These are phyloP conservation scores for Tympanoctomys barrerae DNA, from an alignment of 2,797 vertebrate species.

Conservation along the genomic window DNA sequence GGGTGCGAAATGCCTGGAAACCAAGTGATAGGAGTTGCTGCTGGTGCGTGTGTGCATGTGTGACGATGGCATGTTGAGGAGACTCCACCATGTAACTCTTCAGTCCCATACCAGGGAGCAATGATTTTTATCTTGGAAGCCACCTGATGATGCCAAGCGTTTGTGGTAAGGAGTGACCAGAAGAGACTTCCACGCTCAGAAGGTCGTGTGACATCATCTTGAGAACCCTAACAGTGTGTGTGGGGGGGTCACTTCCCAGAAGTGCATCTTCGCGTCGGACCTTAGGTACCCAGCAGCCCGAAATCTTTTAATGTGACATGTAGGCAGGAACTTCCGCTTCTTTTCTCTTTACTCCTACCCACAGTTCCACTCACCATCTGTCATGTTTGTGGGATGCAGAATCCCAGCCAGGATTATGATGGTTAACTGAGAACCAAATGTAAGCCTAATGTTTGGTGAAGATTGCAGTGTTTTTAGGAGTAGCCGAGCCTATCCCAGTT, in stretches of 20 bases:
- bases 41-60: not conserved
- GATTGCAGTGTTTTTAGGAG: conserved; percentile 9
- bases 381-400: not conserved
- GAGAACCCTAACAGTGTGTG: not conserved
- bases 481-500: conserved; percentile 30
- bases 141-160: not conserved
- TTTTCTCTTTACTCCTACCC: not conserved
- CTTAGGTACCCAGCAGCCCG: not conserved
- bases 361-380: not conserved
- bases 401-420: not conserved
- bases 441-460: conserved; percentile 30
- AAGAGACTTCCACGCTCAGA: conserved; percentile 17
- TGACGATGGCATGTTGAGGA: not conserved
- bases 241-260: not conserved
- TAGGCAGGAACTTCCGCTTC: not conserved
- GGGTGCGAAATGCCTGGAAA: not conserved
- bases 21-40: not conserved
- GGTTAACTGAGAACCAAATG: not conserved
- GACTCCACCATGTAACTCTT: not conserved
- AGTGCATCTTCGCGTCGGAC: not conserved
- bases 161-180: not conserved
- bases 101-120: not conserved
- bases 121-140: not conserved
- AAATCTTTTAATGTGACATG: not conserved
- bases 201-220: not conserved